Percentiles rank a stretch among this genome's conserved stretches.
These are phyloP conservation scores for Rhipidura dahli DNA, from an alignment of 2,113 vertebrate genomes.

Conservation along the genomic window DNA sequence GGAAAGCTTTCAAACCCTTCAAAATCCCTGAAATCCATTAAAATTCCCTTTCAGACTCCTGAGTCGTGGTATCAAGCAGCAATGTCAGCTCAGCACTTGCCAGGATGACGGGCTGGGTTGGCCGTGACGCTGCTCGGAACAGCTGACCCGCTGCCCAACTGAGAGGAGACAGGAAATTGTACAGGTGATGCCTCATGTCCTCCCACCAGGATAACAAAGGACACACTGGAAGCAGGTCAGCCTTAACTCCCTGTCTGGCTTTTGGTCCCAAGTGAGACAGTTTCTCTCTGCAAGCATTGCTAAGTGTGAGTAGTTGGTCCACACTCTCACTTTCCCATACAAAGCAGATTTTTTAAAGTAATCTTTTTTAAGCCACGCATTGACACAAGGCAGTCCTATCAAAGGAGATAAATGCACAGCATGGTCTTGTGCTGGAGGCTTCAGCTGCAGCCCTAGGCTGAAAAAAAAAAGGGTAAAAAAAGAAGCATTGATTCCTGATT, in stretches of 20 bases:
- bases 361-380: neutral
- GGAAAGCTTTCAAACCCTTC: neutral
- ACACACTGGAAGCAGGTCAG: neutral
- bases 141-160: neutral
- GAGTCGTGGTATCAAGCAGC: fast-evolving
- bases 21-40: neutral
- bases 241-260: neutral
- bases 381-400: neutral
- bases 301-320: neutral
- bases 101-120: neutral
- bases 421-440: neutral
- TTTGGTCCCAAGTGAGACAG: neutral
- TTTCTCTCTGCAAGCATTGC: neutral
- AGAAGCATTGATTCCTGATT: neutral
- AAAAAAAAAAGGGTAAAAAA: neutral
- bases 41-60: neutral
- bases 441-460: neutral
- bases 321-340: neutral
- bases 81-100: fast-evolving
- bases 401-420: fast-evolving
- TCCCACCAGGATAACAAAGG: neutral
- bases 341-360: neutral
- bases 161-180: neutral
- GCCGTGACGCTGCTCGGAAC: neutral
- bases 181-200: neutral